Conservation (phyloP, 1,140 invertebrate genomes). For the Hyles vespertilio region DNA sequence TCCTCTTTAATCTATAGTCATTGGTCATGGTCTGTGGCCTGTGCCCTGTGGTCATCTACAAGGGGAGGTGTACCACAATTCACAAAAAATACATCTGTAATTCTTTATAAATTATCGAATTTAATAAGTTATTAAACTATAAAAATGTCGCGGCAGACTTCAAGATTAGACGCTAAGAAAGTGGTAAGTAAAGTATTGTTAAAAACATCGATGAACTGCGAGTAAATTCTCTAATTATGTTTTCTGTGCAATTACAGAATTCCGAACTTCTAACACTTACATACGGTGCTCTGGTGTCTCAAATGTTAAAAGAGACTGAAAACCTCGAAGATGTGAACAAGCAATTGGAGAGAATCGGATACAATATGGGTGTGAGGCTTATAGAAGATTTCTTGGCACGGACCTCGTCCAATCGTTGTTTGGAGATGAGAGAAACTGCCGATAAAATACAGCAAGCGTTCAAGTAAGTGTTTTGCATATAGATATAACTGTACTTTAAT, state of each 20-base stretch:
- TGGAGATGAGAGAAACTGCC: conserved; percentile 97
- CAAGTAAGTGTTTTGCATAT: conserved; percentile 35
- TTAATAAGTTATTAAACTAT: not conserved
- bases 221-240: too few relatives aligned
- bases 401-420: conserved; percentile 91
- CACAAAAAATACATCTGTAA: too few relatives aligned
- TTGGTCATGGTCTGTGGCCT: too few relatives aligned
- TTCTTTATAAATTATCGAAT: too few relatives aligned
- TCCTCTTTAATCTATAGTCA: too few relatives aligned
- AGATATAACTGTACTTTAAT: too few relatives aligned
- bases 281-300: conserved; percentile 97
- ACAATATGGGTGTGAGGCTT: conserved; percentile 97
- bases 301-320: conserved; percentile 98
- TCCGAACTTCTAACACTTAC: conserved; percentile 98
- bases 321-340: conserved; percentile 98
- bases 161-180: conserved; percentile 71
- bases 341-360: conserved; percentile 94
- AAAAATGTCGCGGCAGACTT: conserved; percentile 68
- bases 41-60: too few relatives aligned
- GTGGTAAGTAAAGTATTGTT: conserved; percentile 50
- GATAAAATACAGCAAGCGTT: conserved; percentile 93
- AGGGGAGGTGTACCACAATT: too few relatives aligned
- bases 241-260: conserved; percentile 82
- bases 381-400: conserved; percentile 98
- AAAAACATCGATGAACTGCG: too few relatives aligned